Evolutionary conservation across 2,797 vertebrate genomes (phyloP).

Genomic region (Huso huso): DNA sequence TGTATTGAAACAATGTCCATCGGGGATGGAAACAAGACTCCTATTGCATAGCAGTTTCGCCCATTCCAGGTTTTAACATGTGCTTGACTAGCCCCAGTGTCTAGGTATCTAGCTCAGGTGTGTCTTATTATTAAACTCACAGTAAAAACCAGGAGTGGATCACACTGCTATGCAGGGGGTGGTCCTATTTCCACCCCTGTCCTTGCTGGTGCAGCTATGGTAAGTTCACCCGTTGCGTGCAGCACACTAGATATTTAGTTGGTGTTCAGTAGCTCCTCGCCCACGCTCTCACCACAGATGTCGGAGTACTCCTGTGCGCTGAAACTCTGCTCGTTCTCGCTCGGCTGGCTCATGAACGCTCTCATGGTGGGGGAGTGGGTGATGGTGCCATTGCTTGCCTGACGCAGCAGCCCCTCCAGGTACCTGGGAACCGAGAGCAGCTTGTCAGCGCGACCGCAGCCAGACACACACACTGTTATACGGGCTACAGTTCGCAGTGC

Average conservation of each 20-base stretch:
- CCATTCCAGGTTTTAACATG: too few relatives aligned
- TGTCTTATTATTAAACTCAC: too few relatives aligned
- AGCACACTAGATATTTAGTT: not conserved
- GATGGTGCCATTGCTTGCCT: conserved; percentile 74
- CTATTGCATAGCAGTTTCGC: too few relatives aligned
- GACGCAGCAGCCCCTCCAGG: conserved; percentile 79
- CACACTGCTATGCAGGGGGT: too few relatives aligned
- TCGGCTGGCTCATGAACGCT: conserved; percentile 67
- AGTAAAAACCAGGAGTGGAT: too few relatives aligned
- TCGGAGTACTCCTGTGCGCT: conserved; percentile 86
- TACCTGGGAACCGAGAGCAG: conserved; percentile 56
- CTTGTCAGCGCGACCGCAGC: not conserved
- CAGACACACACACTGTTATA: not conserved
- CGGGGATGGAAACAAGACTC: too few relatives aligned
- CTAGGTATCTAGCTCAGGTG: too few relatives aligned
- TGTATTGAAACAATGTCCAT: too few relatives aligned
- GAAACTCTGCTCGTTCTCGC: conserved; percentile 63
- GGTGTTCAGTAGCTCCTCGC: not conserved
- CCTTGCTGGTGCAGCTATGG: too few relatives aligned
- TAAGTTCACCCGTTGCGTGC: too few relatives aligned
- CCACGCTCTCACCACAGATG: conserved; percentile 58
- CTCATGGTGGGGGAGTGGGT: conserved; percentile 71
- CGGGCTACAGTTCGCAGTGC: not conserved
- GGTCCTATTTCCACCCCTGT: too few relatives aligned
- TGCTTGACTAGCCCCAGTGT: too few relatives aligned